Base-by-base conservation (phyloP, 2,797 vertebrate genomes). In the Ctenosaura bakeri region DNA sequence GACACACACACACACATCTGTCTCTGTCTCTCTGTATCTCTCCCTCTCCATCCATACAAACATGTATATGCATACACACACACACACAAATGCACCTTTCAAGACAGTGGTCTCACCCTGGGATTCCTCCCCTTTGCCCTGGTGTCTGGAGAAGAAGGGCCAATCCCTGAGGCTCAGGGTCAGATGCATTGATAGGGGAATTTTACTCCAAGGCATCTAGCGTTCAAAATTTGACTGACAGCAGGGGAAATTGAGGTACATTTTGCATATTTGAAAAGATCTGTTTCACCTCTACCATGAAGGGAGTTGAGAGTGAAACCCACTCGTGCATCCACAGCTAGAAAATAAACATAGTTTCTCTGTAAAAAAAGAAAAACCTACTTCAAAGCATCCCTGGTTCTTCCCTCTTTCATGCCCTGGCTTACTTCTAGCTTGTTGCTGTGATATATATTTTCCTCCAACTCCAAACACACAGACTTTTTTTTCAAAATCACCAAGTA, bases 401-500 rank as follows among this genome's bases (percentile, higher is more conserved):
- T 87, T 56, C 77, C 24, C 46, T 73, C 91, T 96, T 95, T 92
- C 87, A 90, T 95, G 91, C 88, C 88, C 91, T 83, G 79, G n/a
- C 90, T 95, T 94, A 83, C 89, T 95, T 95, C 92, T 93, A 87
- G 89, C 87, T 95, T 95, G 90, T 95, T 95, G 90, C 91, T 94
- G 89, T 95, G 92, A 91, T 95, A 73, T 87, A 10, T 78, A 76
- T 87, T 54, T 42, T 38, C 83, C 8, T 35, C 18, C 62, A 94
- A 73, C 87, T 90, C 24, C 0, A 94, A 95, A 93, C 82, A 94
- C 92, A 71, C 35, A 42, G 77, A 52, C 82, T 90, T 93, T 93
- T 90, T 93, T 93, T 96, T 96, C 93, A 94, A 94, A 96, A 96
- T 78, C 93, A 95, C 90, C 79, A 90, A 91, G 86, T 90, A 94